phyloP scores from a whole-genome alignment of 2,797 vertebrate genomes.

The Cyclopterus lumpus region DNA sequence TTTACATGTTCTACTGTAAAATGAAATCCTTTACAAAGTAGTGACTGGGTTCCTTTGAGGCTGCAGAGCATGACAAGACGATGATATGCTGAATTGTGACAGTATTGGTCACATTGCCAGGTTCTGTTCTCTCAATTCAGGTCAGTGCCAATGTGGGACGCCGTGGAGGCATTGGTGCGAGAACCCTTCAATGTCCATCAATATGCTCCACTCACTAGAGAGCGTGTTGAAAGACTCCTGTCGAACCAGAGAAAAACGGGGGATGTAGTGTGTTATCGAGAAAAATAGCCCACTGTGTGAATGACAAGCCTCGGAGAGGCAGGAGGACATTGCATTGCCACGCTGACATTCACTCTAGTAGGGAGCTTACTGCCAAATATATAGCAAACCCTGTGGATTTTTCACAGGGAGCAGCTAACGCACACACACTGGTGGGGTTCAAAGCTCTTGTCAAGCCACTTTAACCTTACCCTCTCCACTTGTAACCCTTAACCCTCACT shows the following conservation, averaged over 20 bases:
- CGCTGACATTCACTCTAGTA: constrained; percentile 64
- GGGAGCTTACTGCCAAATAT: constrained; percentile 69
- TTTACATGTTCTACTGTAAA: constrained; percentile 41
- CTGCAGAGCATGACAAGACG: constrained; percentile 54
- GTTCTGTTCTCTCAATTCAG: constrained; percentile 67
- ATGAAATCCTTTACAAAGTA: constrained; percentile 45
- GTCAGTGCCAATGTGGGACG: constrained; percentile 59
- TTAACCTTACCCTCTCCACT: constrained; percentile 63
- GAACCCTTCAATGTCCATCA: constrained; percentile 63
- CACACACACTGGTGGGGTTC: constrained; percentile 47
- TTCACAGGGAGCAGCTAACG: constrained; percentile 55
- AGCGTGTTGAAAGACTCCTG: constrained; percentile 48
- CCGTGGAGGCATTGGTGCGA: constrained; percentile 39
- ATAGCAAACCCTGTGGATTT: constrained; percentile 57
- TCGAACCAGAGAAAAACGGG: constrained; percentile 51
- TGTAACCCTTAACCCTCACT: constrained; percentile 58
- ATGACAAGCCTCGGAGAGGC: constrained; percentile 66
- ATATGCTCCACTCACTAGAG: constrained; percentile 60
- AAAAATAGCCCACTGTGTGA: constrained; percentile 59
- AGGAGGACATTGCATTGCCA: constrained; percentile 68
- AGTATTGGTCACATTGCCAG: constrained; percentile 64
- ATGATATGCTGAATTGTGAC: constrained; percentile 60
- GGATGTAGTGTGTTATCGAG: constrained; percentile 50
- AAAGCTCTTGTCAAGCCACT: constrained; percentile 69
- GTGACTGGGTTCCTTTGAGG: constrained; percentile 43